Conservation (phyloP, 1,140 invertebrate genomes). For the Tetragonula clypearis region DNA sequence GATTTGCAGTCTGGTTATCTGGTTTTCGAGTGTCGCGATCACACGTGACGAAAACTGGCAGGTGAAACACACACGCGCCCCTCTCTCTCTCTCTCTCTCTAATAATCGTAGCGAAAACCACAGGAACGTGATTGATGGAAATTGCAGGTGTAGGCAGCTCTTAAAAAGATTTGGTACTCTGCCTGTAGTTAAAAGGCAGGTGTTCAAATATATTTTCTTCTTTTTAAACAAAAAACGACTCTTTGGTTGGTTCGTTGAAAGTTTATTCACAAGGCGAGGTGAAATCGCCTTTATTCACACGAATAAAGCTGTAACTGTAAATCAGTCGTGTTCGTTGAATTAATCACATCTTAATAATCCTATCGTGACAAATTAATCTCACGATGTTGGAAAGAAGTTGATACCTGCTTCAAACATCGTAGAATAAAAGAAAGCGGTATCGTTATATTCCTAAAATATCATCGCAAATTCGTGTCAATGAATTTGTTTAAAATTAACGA, state of each 20-base stretch:
- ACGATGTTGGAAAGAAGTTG: too few species aligned
- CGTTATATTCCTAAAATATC: too few species aligned
- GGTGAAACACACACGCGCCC: neutral
- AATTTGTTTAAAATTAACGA: neutral
- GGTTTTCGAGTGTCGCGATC: neutral
- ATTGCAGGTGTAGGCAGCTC: neutral
- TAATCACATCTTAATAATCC: too few species aligned
- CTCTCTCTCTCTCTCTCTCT: neutral
- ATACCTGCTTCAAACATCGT: too few species aligned
- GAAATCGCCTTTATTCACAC: neutral
- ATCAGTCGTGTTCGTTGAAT: too few species aligned
- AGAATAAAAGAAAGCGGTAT: too few species aligned
- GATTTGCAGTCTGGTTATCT: neutral
- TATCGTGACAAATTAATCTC: too few species aligned
- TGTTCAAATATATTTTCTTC: neutral
- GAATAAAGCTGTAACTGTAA: too few species aligned
- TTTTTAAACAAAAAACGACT: neutral
- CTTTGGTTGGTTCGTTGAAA: too few species aligned
- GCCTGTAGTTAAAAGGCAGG: neutral
- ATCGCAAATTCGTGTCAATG: neutral
- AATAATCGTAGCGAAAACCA: neutral
- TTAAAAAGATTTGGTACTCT: neutral
- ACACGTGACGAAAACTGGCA: neutral
- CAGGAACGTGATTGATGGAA: conserved; percentile 14
- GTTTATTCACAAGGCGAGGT: too few species aligned